phyloP scores from a whole-genome alignment of 2,888 invertebrate species.

The Pyrgus malvae region DNA sequence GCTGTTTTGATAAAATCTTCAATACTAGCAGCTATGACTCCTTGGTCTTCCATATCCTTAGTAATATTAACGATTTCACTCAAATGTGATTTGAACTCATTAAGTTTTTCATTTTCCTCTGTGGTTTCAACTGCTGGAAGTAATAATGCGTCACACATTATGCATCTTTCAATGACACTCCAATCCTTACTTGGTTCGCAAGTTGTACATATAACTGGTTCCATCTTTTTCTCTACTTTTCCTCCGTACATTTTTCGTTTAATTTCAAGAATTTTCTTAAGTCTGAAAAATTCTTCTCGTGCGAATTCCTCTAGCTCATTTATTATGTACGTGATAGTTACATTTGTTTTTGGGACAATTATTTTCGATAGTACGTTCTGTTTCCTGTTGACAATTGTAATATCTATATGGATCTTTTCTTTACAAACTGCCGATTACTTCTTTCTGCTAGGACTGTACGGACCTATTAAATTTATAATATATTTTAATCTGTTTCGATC shows the following conservation, averaged over 20 bases:
- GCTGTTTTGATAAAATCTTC: constrained; percentile 42
- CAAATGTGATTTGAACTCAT: constrained; percentile 39
- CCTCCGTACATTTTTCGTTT: constrained; percentile 36
- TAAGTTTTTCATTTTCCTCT: constrained; percentile 33
- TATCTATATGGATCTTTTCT: constrained; percentile 14
- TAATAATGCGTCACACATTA: constrained; percentile 30
- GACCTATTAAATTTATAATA: neutral
- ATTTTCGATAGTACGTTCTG: constrained; percentile 46
- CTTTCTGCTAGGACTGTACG: constrained; percentile 46
- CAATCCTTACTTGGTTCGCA: constrained; percentile 7
- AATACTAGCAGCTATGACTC: constrained; percentile 32
- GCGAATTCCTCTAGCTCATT: constrained; percentile 45
- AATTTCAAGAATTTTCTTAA: constrained; percentile 43
- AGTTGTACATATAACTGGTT: constrained; percentile 7
- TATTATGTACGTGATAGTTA: constrained; percentile 43
- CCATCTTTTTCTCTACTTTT: constrained; percentile 20
- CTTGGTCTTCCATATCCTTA: constrained; percentile 38
- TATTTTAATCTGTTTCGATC: constrained; percentile 6
- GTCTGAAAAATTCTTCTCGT: constrained; percentile 47
- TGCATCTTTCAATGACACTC: constrained; percentile 28
- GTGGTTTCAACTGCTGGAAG: constrained; percentile 21
- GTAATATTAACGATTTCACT: constrained; percentile 40
- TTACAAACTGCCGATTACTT: constrained; percentile 38
- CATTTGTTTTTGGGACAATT: constrained; percentile 45
- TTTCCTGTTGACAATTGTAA: constrained; percentile 43